These are phyloP conservation scores for Upupa epops DNA, from an alignment of 2,113 vertebrate genomes.

Conservation along the genomic window DNA sequence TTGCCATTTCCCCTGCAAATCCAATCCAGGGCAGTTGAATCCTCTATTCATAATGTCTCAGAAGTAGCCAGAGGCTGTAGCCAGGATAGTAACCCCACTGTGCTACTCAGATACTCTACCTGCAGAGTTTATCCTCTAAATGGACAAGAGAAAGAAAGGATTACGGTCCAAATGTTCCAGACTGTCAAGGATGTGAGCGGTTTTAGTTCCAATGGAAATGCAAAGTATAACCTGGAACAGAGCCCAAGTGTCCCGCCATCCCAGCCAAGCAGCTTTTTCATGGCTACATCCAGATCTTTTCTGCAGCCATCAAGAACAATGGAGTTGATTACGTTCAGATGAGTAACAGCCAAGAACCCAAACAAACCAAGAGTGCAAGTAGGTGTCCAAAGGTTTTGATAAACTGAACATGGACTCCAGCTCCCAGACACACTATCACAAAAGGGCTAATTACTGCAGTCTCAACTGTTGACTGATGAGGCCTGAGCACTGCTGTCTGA, in stretches of 20 bases:
- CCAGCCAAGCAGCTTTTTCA: slow-evolving; percentile 4
- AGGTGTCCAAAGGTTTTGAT: background rate
- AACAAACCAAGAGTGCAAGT: slow-evolving; percentile 30
- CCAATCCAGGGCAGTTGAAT: background rate
- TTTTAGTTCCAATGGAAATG: background rate
- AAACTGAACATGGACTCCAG: background rate
- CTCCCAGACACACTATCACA: background rate
- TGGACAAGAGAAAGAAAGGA: background rate
- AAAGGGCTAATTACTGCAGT: background rate
- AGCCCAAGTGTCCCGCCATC: background rate
- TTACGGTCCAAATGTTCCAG: background rate
- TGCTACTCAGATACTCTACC: background rate
- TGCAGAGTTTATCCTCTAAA: background rate
- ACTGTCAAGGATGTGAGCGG: background rate
- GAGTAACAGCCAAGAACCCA: background rate
- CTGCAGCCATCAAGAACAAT: slow-evolving; percentile 3
- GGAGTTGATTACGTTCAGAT: background rate
- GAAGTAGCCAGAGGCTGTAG: background rate
- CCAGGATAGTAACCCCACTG: background rate
- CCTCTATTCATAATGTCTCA: background rate
- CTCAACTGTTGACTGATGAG: background rate
- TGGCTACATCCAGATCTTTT: background rate
- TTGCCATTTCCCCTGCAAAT: background rate
- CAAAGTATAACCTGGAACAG: background rate
- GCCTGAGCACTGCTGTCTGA: background rate